Evolutionary conservation across 1,140 invertebrate genomes (phyloP).

Genomic region (Cardiocondyla obscurior): DNA sequence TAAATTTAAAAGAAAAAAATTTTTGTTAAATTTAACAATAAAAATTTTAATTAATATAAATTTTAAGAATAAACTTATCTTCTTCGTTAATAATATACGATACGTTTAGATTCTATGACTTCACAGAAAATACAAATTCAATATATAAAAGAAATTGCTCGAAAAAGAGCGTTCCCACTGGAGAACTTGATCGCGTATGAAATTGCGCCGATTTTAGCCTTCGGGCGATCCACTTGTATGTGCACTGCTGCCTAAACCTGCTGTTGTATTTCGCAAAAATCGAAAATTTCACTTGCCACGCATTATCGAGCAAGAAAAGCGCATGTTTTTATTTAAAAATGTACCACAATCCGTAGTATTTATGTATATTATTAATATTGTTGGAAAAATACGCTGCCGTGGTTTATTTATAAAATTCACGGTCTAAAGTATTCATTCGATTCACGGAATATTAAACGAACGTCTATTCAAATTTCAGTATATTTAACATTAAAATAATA

Average conservation of each 20-base stretch:
- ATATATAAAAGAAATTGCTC: slow-evolving; percentile 4
- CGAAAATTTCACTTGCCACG: slow-evolving; percentile 13
- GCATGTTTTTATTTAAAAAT: slow-evolving; percentile 15
- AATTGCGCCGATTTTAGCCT: slow-evolving; percentile 42
- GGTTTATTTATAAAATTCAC: neutral
- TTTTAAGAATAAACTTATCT: neutral
- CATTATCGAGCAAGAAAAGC: slow-evolving; percentile 7
- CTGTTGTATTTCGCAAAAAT: slow-evolving; percentile 43
- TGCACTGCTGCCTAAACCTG: neutral
- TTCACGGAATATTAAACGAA: neutral
- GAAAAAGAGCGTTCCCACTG: slow-evolving; percentile 26
- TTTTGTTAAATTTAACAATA: too few species aligned
- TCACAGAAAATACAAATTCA: neutral
- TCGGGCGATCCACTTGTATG: slow-evolving; percentile 27
- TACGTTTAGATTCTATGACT: too few species aligned
- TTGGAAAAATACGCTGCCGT: neutral
- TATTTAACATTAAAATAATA: slow-evolving; percentile 27
- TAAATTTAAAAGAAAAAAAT: neutral
- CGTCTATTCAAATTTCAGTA: neutral
- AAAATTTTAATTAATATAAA: neutral
- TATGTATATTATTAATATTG: neutral
- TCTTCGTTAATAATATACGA: neutral
- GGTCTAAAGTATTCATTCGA: neutral
- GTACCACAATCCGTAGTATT: neutral
- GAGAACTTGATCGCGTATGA: slow-evolving; percentile 33